Conservation (phyloP, 1,140 invertebrate species). For the Adelges cooleyi region DNA sequence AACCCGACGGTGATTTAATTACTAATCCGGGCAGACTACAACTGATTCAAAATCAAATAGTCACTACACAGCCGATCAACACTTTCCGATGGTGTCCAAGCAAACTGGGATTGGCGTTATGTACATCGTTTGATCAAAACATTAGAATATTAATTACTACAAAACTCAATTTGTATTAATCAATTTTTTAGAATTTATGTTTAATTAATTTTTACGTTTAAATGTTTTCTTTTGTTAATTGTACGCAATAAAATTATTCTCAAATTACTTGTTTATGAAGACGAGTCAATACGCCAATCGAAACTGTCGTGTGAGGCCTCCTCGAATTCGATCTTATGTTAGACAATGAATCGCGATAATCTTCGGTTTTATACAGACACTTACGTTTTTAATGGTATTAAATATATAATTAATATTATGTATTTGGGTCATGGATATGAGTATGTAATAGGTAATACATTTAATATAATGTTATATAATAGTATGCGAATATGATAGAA, state of each 20-base stretch:
- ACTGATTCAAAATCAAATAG: conserved; percentile 62
- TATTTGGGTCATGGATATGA: no score
- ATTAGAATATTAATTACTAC: conserved; percentile 80
- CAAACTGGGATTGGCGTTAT: conserved; percentile 74
- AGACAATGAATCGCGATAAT: conserved; percentile 1
- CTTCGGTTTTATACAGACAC: no score
- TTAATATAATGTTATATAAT: no score
- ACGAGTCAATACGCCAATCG: conserved; percentile 5
- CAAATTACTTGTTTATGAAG: conserved; percentile 25
- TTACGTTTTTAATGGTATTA: no score
- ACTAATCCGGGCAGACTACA: conserved; percentile 65
- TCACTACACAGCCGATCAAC: conserved; percentile 81
- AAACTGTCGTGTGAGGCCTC: neutral
- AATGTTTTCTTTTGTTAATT: no score
- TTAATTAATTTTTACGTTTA: no score
- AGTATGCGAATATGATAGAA: no score
- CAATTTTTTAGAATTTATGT: no score
- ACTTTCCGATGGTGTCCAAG: conserved; percentile 85
- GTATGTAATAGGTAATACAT: no score
- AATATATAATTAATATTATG: no score
- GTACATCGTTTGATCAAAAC: conserved; percentile 84
- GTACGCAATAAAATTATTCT: no score
- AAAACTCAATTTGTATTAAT: conserved; percentile 57
- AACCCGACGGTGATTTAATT: conserved; percentile 52
- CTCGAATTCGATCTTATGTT: conserved; percentile 7